phyloP scores from a whole-genome alignment of 2,888 invertebrate species.

The Drosophila formosana region DNA sequence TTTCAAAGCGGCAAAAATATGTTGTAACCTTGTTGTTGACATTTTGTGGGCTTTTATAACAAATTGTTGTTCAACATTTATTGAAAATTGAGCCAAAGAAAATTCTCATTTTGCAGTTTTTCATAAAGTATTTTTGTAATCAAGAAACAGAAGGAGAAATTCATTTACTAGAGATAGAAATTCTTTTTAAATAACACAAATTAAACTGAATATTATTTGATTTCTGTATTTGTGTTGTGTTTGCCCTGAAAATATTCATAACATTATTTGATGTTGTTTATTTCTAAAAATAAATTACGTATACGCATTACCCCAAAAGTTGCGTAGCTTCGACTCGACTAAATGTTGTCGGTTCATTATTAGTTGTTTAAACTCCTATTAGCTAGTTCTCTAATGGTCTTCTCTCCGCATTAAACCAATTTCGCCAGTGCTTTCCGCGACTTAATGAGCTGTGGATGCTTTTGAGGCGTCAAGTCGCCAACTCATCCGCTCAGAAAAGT shows the following conservation, averaged over 20 bases:
- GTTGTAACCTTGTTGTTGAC: neutral
- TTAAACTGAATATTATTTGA: neutral
- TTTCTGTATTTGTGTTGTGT: neutral
- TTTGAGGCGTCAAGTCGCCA: neutral
- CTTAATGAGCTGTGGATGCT: conserved; percentile 22
- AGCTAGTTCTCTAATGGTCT: conserved; percentile 6
- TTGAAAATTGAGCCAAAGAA: neutral
- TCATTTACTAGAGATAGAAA: neutral
- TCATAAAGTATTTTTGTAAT: neutral
- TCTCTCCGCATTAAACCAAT: conserved; percentile 13
- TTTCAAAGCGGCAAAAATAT: conserved; percentile 8
- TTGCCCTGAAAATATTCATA: neutral
- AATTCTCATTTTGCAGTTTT: neutral
- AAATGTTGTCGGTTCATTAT: neutral
- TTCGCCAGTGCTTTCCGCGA: neutral
- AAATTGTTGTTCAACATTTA: neutral
- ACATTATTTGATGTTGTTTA: neutral
- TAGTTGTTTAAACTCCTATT: conserved; percentile 14
- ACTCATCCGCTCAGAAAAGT: conserved; percentile 17
- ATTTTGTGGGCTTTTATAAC: neutral
- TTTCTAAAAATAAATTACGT: neutral
- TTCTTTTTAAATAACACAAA: neutral
- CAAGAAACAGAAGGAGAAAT: neutral
- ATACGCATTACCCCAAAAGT: neutral
- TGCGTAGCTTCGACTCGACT: neutral